Evolutionary conservation across 1,140 invertebrate species (phyloP).

Genomic region (Uloborus diversus): DNA sequence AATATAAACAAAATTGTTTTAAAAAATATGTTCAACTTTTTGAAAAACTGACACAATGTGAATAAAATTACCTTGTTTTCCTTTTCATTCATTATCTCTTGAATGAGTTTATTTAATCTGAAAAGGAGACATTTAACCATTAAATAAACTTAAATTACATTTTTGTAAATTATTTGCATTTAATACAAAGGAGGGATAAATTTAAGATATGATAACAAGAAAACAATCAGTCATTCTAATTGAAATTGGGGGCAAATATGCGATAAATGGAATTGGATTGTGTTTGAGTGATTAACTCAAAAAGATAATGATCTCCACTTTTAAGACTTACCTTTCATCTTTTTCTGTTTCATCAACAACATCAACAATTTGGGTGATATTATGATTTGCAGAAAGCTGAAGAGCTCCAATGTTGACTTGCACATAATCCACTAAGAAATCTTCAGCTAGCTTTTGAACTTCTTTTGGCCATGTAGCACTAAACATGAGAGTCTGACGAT

Average conservation of each 20-base stretch:
- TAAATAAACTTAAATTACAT: background rate
- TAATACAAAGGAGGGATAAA: background rate
- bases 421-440: slow-evolving; percentile 69
- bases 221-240: no score
- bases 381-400: slow-evolving; percentile 71
- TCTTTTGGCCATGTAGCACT: slow-evolving; percentile 69
- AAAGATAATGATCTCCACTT: no score
- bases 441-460: slow-evolving; percentile 69
- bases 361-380: slow-evolving; percentile 70
- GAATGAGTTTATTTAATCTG: slow-evolving; percentile 43
- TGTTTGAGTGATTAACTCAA: no score
- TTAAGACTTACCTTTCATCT: slow-evolving; percentile 49
- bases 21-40: background rate
- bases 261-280: no score
- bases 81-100: slow-evolving; percentile 58
- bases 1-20: background rate
- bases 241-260: no score
- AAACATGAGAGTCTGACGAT: slow-evolving; percentile 59
- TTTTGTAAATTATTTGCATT: background rate
- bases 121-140: background rate
- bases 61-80: slow-evolving; percentile 55
- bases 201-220: background rate
- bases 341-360: slow-evolving; percentile 63
- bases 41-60: background rate
- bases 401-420: slow-evolving; percentile 70